These are phyloP conservation scores for Engystomops pustulosus DNA, from an alignment of 2,113 vertebrate genomes.

Conservation along the genomic window DNA sequence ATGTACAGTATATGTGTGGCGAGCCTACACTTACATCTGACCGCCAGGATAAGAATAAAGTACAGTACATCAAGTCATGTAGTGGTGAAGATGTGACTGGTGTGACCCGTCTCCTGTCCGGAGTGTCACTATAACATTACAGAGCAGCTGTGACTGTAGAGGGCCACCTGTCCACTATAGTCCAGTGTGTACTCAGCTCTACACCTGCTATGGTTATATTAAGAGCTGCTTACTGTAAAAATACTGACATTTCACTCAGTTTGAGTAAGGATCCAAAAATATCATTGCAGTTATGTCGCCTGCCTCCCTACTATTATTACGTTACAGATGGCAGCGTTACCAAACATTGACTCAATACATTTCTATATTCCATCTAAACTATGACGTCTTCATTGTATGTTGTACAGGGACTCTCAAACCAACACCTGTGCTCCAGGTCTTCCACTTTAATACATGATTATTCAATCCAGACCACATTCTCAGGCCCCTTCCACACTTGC, in stretches of 20 bases:
- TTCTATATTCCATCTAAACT: no score
- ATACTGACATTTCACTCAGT: neutral
- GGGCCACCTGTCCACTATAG: constrained; percentile 11
- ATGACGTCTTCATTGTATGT: no score
- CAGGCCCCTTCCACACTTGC: no score
- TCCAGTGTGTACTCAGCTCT: neutral
- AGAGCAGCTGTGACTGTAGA: neutral
- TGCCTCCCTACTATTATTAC: neutral
- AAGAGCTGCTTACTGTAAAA: constrained; percentile 10
- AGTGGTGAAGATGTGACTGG: neutral
- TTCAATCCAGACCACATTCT: no score
- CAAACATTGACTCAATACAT: no score
- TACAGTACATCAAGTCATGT: neutral
- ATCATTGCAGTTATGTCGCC: neutral
- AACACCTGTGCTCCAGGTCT: no score
- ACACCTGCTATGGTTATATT: constrained; percentile 22
- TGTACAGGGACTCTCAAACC: no score
- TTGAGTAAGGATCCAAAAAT: constrained; percentile 1
- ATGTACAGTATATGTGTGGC: neutral
- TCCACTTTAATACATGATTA: no score
- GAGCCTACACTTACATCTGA: neutral
- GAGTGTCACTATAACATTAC: neutral
- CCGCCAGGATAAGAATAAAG: neutral
- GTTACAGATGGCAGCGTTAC: neutral
- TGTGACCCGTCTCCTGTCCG: neutral